These are phyloP conservation scores for Phrynocephalus versicolor DNA, from an alignment of 2,113 vertebrate genomes.

Conservation along the genomic window DNA sequence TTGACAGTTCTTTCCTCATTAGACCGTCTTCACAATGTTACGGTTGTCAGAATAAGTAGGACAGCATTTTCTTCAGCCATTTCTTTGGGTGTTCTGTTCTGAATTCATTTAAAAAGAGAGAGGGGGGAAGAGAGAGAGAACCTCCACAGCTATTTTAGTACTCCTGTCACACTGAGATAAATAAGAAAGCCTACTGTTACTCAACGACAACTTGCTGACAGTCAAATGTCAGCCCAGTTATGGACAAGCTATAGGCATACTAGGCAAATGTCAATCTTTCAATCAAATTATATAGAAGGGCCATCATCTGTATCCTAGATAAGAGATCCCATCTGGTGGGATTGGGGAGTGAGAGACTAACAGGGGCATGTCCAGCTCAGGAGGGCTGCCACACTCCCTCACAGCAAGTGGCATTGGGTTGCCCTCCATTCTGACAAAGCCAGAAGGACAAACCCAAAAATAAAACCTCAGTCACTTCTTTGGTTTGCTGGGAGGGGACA, in stretches of 20 bases:
- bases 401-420: no score
- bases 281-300: not conserved
- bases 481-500: no score
- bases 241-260: not conserved
- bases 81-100: not conserved
- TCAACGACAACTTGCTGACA: not conserved
- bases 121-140: not conserved
- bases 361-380: no score
- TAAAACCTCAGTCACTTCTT: no score
- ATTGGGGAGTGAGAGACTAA: no score
- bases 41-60: slow-evolving; percentile 43
- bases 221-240: not conserved
- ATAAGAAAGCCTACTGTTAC: not conserved
- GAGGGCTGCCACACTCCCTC: no score
- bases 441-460: no score
- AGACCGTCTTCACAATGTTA: slow-evolving; percentile 25
- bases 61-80: slow-evolving; percentile 26
- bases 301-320: no score
- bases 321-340: no score
- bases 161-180: slow-evolving; percentile 18
- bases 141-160: slow-evolving; percentile 11
- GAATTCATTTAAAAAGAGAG: not conserved
- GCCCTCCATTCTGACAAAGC: no score
- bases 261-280: not conserved
- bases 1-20: slow-evolving; percentile 47